phyloP scores from a whole-genome alignment of 2,797 vertebrate species.

The Anas acuta region DNA sequence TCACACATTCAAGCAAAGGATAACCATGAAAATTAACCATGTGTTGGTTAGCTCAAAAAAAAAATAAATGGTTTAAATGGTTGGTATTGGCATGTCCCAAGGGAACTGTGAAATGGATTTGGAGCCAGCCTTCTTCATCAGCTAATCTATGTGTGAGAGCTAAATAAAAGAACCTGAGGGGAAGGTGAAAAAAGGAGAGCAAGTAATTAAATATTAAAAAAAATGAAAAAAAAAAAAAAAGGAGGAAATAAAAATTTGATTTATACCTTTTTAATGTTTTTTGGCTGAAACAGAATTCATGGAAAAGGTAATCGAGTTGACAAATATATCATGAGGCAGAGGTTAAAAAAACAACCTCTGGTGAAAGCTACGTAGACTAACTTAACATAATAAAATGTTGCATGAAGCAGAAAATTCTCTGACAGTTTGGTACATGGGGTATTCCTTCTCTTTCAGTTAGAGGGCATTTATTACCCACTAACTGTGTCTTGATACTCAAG shows the following conservation, averaged over 20 bases:
- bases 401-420: constrained; percentile 57
- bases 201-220: constrained; percentile 53
- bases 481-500: constrained; percentile 34
- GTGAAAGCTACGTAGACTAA: constrained; percentile 14
- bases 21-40: constrained; percentile 18
- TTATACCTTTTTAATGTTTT: constrained; percentile 22
- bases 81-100: constrained; percentile 2
- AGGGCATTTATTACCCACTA: constrained; percentile 52
- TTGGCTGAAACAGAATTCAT: neutral
- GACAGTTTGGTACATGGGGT: constrained; percentile 1
- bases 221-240: neutral
- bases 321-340: constrained; percentile 42
- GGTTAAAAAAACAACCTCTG: constrained; percentile 54
- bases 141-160: constrained; percentile 35
- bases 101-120: constrained; percentile 19
- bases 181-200: constrained; percentile 50
- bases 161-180: neutral
- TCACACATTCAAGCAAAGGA: neutral
- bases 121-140: constrained; percentile 50
- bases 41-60: neutral
- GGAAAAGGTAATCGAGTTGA: constrained; percentile 29
- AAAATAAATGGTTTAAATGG: neutral
- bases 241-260: constrained; percentile 20
- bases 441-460: constrained; percentile 49
- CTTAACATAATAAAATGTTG: constrained; percentile 38